Base-by-base conservation (phyloP, 2,113 vertebrate species). In the Phyllostomus discolor region DNA sequence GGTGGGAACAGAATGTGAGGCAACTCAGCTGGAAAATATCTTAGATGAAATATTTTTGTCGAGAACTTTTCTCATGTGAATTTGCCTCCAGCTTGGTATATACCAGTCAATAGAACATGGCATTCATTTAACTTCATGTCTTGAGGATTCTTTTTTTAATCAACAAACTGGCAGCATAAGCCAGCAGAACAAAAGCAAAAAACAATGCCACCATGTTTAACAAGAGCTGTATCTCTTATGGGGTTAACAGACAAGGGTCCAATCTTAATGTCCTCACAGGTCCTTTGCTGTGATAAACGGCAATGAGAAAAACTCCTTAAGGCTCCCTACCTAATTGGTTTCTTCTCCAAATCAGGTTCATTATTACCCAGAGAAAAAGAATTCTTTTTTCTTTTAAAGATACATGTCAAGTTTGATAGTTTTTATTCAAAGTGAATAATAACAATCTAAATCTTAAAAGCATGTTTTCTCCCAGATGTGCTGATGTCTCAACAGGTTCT, bases 41-140 rank as follows among this genome's bases (percentile, higher is more conserved):
- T 98, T 98, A 98, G 98, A 98, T 88, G 90, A 98, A 99, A 98
- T 98, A 98, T 98, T 99, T 99, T 98, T 98, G 98, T 98, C 91
- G 72, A 98, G 97, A 69, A 98, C 95, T 98, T 99, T 99, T 99
- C 98, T 99, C 99, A 98, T 98, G 98, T 98, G 99, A 99, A 99
- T 98, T 97, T 98, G 98, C 93, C 95, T 98, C 97, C 93, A 52
- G 92, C 98, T 94, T 98, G 98, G 98, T 98, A 93, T 97, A 98
- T 98, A 98, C 98, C 98, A 98, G 96, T 97, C 97, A 92, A 75
- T 94, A 98, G 96, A 97, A 86, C 92, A 96, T 96, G 95, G 97
- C 97, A 98, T 98, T 97, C 98, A 82, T 94, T 98, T 98, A 98
- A 98, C 97, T 93, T 98, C 97, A 95, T 95, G 91, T 98, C 97